Evolutionary conservation across 2,888 invertebrate genomes (phyloP), one percentile per base, ranked within the genome.

Genomic region (Urechis unicinctus): DNA sequence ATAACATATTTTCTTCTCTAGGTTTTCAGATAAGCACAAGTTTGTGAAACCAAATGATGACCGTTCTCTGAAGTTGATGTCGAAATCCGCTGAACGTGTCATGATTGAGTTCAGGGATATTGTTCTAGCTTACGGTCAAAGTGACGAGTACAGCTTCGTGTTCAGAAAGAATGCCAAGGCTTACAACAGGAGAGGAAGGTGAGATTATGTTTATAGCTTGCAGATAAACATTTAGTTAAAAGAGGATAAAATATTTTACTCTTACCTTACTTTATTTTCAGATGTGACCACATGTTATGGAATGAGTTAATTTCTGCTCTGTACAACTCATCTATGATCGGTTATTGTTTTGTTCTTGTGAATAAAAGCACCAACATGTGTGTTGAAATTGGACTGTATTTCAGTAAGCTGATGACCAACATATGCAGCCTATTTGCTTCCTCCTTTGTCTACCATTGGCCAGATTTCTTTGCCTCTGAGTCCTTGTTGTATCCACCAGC

Each of bases 131-230:
- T 97, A 88, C 78, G 97, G 96, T 4, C 93, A 96, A 79, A 96
- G 95, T 79, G 97, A 97, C 78, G 96, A 97, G 77, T 97, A 88
- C 76, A 95, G 94, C 26, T 97, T 97, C 88, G 88, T 80, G 83
- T 89, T 73, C 83, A 66, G 66, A 48, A 74, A 69, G 60, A 66
- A 71, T 41, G 69, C 80, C 1, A 63, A 74, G 50, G 62, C 79
- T 1, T 94, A 89, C 70, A 91, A 92, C 68, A 82, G 95, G 51
- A 81, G 95, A 70, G 84, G 84, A 28, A 84, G 75, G 77, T 77
- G 56, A 53, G 50, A 26, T 9, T 5, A 22, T 24, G 29, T 17
- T 17, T 17, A 45, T 45, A 36, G n/a, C 41, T 36, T 36, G 41
- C n/a, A 36, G 9, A 36, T 13, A n/a, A 36, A 36, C n/a, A 36